phyloP scores from a whole-genome alignment of 2,113 vertebrate genomes.

The Vicugna pacos region DNA sequence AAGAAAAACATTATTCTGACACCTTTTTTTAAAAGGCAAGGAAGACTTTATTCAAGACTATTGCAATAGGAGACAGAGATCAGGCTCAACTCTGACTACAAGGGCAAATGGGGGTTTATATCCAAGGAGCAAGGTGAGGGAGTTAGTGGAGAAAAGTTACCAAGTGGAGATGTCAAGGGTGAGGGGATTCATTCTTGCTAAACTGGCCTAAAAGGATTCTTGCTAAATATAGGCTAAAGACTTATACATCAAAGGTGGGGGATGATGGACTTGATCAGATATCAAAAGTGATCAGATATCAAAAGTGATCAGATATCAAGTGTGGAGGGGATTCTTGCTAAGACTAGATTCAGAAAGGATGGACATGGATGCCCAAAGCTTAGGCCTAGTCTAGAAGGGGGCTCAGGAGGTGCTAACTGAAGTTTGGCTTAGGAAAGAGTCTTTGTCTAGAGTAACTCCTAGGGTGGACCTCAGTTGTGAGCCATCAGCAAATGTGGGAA shows the following conservation, averaged over 20 bases:
- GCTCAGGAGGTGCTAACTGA: neutral
- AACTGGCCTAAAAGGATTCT: neutral
- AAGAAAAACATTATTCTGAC: neutral
- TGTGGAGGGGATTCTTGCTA: neutral
- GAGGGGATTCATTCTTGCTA: neutral
- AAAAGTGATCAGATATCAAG: neutral
- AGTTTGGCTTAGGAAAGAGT: neutral
- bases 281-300: neutral
- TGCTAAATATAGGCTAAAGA: neutral
- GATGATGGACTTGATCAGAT: neutral
- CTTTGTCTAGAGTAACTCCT: neutral
- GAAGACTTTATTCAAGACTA: neutral
- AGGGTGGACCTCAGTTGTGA: neutral
- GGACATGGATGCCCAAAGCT: neutral
- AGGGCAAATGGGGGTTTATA: neutral
- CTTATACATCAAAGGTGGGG: neutral
- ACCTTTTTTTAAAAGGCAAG: neutral
- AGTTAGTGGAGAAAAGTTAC: neutral
- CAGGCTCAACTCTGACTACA: neutral
- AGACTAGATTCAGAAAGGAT: neutral
- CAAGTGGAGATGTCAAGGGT: neutral
- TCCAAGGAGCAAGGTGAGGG: neutral
- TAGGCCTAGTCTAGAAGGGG: neutral
- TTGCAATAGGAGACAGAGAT: neutral
- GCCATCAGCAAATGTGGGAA: neutral